Evolutionary conservation across 1,140 invertebrate species (phyloP), one percentile per base, ranked within the genome.

Genomic region (Octopus sinensis): DNA sequence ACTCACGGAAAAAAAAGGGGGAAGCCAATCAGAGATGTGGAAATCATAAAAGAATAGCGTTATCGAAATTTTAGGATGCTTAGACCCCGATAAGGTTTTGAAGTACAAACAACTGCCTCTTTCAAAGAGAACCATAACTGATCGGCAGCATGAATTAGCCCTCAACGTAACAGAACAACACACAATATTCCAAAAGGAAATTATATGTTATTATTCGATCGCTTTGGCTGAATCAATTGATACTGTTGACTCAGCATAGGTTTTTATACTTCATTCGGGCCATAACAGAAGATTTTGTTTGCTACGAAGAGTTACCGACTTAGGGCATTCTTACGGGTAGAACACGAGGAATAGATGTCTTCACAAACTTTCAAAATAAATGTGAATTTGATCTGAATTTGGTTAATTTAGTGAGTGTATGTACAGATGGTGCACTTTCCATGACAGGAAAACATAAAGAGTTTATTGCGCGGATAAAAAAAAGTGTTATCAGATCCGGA

Each of bases 81-180:
- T 76, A 76, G 75, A 76, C 75, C 75, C 75, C 43, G 23, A 76
- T 62, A 62, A 62, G 56, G 17, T 62, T 62, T 62, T 17, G 17
- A 62, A 62, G 17, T 62, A 62, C 56, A 62, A 62, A 62, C 56
- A 62, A 62, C 23, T 76, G 75, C 75, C 23, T 76, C 23, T 76
- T 76, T 76, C 75, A 76, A 76, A 43, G 75, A 23, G 75, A 76
- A 76, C 75, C 75, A 76, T 76, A 76, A 76, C 75, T 76, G 75
- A 76, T 43, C 75, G 6, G 23, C 7, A 76, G 75, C 75, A 76
- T 76, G 75, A 76, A 76, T 23, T 76, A 76, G 23, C 75, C 6
- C 9, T 76, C 75, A 76, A 76, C 75, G 23, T 7, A 76, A 76
- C 7, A 76, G 43, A 76, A 76, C 23, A 76, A 17, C 43, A n/a